Evolutionary conservation across 2,113 vertebrate genomes (phyloP).

Genomic region (Conger conger): DNA sequence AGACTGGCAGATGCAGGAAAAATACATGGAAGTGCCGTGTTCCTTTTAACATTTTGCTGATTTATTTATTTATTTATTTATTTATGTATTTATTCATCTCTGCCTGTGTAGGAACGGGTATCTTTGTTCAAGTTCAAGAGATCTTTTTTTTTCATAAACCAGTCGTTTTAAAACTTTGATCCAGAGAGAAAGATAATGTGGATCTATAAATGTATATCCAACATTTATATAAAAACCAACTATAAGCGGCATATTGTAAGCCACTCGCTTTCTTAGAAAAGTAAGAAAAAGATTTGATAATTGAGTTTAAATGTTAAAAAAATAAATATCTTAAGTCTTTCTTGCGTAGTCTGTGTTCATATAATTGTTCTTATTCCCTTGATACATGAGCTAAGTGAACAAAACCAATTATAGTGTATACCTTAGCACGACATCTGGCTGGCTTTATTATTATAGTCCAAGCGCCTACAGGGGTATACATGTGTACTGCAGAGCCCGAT

Average conservation of each 20-base stretch:
- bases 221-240: not conserved
- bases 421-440: conserved; percentile 8
- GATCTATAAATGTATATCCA: too few relatives aligned
- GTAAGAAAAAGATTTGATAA: not conserved
- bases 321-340: conserved; percentile 1
- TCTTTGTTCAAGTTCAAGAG: not conserved
- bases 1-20: conserved; percentile 19
- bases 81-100: too few relatives aligned
- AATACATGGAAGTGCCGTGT: not conserved
- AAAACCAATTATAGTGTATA: conserved; percentile 30
- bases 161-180: too few relatives aligned
- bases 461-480: not conserved
- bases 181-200: too few relatives aligned
- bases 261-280: too few relatives aligned
- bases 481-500: not conserved
- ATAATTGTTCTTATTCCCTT: conserved; percentile 16
- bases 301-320: not conserved
- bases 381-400: conserved; percentile 13
- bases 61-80: too few relatives aligned
- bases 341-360: conserved; percentile 6
- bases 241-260: not conserved
- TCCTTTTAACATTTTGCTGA: not conserved
- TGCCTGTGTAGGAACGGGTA: too few relatives aligned
- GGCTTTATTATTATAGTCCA: not conserved
- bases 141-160: not conserved